Conservation (phyloP, 1,140 invertebrate genomes). For the Macrocentrus cingulum region DNA sequence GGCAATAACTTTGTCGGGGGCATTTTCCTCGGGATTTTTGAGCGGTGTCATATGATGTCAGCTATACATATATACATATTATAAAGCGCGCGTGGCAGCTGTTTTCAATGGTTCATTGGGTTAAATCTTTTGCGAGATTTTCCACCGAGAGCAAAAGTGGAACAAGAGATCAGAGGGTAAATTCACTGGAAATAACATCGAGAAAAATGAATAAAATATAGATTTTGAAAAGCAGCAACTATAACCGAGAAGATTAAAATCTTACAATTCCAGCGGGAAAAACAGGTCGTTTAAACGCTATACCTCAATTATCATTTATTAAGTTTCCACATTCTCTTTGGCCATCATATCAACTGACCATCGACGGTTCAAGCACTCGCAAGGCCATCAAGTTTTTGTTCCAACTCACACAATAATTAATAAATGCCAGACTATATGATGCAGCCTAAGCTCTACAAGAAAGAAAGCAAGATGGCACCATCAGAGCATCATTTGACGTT, state of each 20-base stretch:
- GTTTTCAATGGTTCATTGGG: constrained; percentile 38
- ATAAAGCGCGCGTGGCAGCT: constrained; percentile 30
- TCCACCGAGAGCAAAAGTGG: background rate
- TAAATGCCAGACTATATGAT: constrained; percentile 14
- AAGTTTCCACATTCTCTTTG: too few relatives aligned
- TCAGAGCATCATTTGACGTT: too few relatives aligned
- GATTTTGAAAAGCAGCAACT: too few relatives aligned
- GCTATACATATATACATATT: background rate
- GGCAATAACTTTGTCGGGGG: too few relatives aligned
- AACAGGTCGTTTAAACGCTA: too few relatives aligned
- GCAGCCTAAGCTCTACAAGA: background rate
- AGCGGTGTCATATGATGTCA: background rate
- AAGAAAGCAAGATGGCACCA: too few relatives aligned
- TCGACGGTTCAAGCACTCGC: background rate
- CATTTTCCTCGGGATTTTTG: too few relatives aligned
- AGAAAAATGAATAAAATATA: background rate
- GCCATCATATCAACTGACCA: too few relatives aligned
- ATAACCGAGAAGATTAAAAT: too few relatives aligned
- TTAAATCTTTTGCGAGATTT: constrained; percentile 34
- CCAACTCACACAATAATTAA: constrained; percentile 17
- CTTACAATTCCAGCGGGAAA: too few relatives aligned
- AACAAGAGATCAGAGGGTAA: background rate
- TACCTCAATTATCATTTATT: too few relatives aligned
- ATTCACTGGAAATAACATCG: background rate
- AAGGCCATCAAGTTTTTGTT: constrained; percentile 21